These are phyloP conservation scores for Parasteatoda lunata DNA, from an alignment of 2,888 invertebrate species.

Conservation along the genomic window DNA sequence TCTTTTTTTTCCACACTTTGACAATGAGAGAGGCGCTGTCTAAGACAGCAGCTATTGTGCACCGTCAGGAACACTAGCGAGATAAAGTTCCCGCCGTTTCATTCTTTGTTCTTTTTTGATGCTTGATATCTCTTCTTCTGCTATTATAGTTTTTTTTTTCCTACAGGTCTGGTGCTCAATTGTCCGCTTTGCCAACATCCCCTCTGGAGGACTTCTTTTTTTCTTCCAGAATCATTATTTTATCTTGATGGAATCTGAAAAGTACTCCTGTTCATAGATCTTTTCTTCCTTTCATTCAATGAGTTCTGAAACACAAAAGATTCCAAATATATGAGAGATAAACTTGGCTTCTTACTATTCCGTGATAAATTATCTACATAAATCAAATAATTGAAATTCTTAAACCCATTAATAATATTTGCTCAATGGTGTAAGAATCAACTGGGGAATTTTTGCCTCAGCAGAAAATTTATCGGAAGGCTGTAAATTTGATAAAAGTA, in stretches of 20 bases:
- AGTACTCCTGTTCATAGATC: not conserved
- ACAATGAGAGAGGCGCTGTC: slow-evolving; percentile 27
- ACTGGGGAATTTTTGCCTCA: too few relatives aligned
- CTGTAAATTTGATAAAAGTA: too few relatives aligned
- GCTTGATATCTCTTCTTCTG: slow-evolving; percentile 28
- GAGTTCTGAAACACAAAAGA: not conserved
- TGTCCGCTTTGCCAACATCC: slow-evolving; percentile 6
- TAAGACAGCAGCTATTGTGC: slow-evolving; percentile 32
- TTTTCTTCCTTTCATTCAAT: not conserved
- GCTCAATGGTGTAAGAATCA: too few relatives aligned
- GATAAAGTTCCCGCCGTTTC: slow-evolving; percentile 41
- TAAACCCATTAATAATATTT: too few relatives aligned
- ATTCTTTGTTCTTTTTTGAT: slow-evolving; percentile 40
- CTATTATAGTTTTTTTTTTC: slow-evolving; percentile 13
- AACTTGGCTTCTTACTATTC: too few relatives aligned
- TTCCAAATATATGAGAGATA: not conserved
- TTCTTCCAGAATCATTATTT: not conserved
- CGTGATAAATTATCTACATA: too few relatives aligned
- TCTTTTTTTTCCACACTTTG: not conserved
- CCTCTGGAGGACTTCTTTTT: slow-evolving; percentile 3
- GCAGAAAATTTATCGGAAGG: too few relatives aligned
- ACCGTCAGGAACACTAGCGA: slow-evolving; percentile 24
- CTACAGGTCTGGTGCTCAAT: not conserved
- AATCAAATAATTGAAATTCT: too few relatives aligned
- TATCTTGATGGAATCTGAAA: not conserved